phyloP scores from a whole-genome alignment of 2,888 invertebrate species.

The Drosophila quinaria region DNA sequence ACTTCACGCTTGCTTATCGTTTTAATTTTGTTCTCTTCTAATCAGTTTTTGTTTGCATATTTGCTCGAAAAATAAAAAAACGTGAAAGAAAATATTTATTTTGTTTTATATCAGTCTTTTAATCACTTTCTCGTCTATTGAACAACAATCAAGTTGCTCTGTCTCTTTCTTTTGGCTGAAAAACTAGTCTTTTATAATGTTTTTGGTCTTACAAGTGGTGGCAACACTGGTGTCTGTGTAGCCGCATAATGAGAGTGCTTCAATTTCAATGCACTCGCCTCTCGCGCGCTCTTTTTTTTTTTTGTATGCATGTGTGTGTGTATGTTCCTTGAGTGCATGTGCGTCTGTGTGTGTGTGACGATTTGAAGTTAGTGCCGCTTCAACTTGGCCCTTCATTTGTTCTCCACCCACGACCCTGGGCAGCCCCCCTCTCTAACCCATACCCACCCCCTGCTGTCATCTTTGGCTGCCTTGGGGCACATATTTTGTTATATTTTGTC shows the following conservation, averaged over 20 bases:
- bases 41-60: no score
- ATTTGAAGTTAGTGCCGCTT: conserved; percentile 50
- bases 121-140: background rate
- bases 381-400: conserved; percentile 51
- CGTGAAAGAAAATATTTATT: no score
- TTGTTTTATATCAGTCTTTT: no score
- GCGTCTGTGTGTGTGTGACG: conserved; percentile 27
- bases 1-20: no score
- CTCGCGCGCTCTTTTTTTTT: conserved; percentile 41
- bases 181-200: conserved; percentile 7
- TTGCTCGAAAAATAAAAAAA: no score
- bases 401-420: conserved; percentile 13
- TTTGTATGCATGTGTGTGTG: conserved; percentile 14
- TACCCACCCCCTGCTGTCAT: background rate
- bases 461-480: conserved; percentile 38
- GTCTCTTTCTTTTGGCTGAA: background rate
- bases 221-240: conserved; percentile 42
- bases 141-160: background rate
- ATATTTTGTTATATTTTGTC: conserved; percentile 62
- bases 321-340: conserved; percentile 18
- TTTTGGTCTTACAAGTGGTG: conserved; percentile 4
- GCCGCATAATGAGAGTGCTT: conserved; percentile 69
- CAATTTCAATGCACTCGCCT: conserved; percentile 57
- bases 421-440: background rate
- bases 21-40: no score